phyloP scores from a whole-genome alignment of 2,113 vertebrate genomes.

The Pimephales promelas region DNA sequence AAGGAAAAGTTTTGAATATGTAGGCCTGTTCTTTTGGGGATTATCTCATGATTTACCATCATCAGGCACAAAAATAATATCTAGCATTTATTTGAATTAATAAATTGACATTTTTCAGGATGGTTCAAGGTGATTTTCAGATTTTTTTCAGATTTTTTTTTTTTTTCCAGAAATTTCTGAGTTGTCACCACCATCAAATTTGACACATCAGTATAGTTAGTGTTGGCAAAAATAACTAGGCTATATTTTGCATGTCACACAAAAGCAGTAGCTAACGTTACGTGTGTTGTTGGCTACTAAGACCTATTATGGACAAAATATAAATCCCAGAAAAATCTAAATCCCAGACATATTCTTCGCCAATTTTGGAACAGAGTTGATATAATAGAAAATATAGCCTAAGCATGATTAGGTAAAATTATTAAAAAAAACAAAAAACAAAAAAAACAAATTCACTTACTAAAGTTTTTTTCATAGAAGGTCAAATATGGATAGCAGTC shows the following conservation, averaged over 20 bases:
- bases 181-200: background rate
- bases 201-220: background rate
- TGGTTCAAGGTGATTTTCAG: background rate
- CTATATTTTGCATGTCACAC: background rate
- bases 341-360: no score
- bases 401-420: no score
- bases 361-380: no score
- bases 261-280: background rate
- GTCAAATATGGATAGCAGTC: background rate
- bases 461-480: background rate
- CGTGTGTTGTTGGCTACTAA: background rate
- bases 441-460: no score
- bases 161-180: no score
- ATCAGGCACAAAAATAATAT: background rate
- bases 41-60: background rate
- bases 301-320: background rate
- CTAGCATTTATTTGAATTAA: background rate
- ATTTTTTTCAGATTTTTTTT: no score
- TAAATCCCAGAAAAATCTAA: no score
- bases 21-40: background rate
- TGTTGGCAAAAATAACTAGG: background rate
- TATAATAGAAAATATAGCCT: no score
- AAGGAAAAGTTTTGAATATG: background rate
- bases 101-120: background rate
- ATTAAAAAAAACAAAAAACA: no score